Conservation (phyloP, 2,113 vertebrate genomes). For the Nyctereutes procyonoides region DNA sequence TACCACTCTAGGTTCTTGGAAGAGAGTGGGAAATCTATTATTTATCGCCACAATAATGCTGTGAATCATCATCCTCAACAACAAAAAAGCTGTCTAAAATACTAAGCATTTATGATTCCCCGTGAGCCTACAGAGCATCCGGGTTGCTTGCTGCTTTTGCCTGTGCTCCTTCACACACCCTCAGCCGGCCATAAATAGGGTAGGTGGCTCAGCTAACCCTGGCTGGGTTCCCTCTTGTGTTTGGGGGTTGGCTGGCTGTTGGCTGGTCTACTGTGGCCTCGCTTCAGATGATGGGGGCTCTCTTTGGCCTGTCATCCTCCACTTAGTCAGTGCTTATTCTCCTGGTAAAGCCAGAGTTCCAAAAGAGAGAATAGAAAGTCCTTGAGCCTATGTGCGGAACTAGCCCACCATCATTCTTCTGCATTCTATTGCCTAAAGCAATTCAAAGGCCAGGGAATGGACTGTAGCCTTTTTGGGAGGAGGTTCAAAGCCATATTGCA, state of each 20-base stretch:
- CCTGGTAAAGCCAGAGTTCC: not conserved
- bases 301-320: not conserved
- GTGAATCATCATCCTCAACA: not conserved
- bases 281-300: not conserved
- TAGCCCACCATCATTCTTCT: rapidly evolving
- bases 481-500: not conserved
- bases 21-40: not conserved
- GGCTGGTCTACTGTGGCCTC: not conserved
- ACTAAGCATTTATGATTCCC: rapidly evolving
- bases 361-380: not conserved
- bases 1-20: not conserved
- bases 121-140: rapidly evolving
- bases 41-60: not conserved
- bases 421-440: not conserved
- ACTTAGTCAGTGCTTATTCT: not conserved
- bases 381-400: not conserved
- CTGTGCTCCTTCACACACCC: rapidly evolving
- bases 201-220: not conserved
- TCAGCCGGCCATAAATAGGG: rapidly evolving
- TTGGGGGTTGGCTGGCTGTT: not conserved
- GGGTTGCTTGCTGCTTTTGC: not conserved
- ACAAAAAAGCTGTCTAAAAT: too few species aligned
- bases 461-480: not conserved
- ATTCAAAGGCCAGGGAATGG: not conserved
- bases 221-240: not conserved